Percentiles rank a stretch among this genome's conserved stretches.
Conservation (phyloP, 2,113 vertebrate genomes). For the Scopus umbretta region DNA sequence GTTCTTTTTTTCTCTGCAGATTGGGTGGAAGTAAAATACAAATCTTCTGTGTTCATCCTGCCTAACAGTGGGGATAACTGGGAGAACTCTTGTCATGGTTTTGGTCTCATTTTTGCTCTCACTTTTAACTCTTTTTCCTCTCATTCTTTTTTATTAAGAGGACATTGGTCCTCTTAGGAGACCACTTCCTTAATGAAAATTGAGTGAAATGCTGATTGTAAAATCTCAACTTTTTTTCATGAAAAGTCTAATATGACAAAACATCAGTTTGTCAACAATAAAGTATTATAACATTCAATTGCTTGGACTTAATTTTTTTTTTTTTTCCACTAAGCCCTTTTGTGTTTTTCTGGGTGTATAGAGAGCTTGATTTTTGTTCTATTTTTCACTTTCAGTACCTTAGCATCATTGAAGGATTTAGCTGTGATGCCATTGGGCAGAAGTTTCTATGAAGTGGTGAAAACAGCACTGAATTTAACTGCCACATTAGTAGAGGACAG, state of each 20-base stretch:
- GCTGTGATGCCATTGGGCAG: neutral
- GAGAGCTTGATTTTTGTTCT: neutral
- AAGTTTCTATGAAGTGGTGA: neutral
- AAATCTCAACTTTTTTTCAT: neutral
- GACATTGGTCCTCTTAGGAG: neutral
- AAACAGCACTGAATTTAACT: constrained; percentile 45
- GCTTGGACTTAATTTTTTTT: neutral
- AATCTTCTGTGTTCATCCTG: neutral
- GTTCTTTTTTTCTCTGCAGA: neutral
- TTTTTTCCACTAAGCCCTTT: neutral
- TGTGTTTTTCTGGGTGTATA: neutral
- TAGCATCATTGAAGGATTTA: constrained; percentile 48
- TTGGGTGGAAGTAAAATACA: neutral
- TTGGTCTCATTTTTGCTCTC: neutral
- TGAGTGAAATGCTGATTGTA: neutral
- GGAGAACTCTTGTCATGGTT: neutral
- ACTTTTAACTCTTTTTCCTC: neutral
- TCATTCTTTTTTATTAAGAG: neutral
- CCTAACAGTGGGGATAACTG: neutral
- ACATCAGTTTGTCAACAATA: neutral
- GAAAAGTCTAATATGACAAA: neutral
- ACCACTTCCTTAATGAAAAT: neutral
- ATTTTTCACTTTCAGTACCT: constrained; percentile 33
- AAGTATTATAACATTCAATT: neutral
- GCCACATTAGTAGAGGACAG: neutral